Conservation (phyloP, 2,113 vertebrate species). For the Conger conger region DNA sequence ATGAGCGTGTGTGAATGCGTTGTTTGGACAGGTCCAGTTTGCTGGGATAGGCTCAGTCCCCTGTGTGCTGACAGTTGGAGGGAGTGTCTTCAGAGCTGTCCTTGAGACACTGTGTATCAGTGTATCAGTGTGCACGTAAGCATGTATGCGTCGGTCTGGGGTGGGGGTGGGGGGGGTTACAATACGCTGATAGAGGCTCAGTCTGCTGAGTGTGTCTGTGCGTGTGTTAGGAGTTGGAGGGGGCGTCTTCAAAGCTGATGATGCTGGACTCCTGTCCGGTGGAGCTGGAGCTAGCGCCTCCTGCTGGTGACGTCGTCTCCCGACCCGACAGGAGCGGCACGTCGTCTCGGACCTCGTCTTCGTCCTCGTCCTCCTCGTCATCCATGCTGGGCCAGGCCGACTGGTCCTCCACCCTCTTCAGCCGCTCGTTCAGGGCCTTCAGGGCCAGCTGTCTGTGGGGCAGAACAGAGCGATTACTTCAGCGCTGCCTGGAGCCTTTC, state of each 20-base stretch:
- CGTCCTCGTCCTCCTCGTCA: slow-evolving; percentile 85
- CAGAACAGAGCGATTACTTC: slow-evolving; percentile 27
- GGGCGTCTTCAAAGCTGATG: slow-evolving; percentile 88
- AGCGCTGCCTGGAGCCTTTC: neutral
- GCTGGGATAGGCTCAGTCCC: neutral
- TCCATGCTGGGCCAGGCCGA: slow-evolving; percentile 97
- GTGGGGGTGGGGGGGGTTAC: slow-evolving; percentile 26
- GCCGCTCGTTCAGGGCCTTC: slow-evolving; percentile 93
- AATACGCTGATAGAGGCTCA: neutral
- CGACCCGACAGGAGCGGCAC: slow-evolving; percentile 61
- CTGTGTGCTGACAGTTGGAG: neutral
- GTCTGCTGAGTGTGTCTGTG: slow-evolving; percentile 24
- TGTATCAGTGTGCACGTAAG: neutral
- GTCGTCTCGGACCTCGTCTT: slow-evolving; percentile 78
- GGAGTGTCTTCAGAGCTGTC: neutral
- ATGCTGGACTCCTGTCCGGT: slow-evolving; percentile 80
- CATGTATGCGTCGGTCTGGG: slow-evolving; percentile 34
- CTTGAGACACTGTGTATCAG: neutral
- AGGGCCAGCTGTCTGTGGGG: slow-evolving; percentile 87
- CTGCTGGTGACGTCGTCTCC: slow-evolving; percentile 50
- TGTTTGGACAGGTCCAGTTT: neutral
- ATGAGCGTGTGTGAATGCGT: neutral
- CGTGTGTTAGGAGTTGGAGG: slow-evolving; percentile 76
- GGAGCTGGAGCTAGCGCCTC: neutral
- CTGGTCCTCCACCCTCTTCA: slow-evolving; percentile 94